These are phyloP conservation scores for Amphiprion clarkii DNA, from an alignment of 2,797 vertebrate species.

Conservation along the genomic window DNA sequence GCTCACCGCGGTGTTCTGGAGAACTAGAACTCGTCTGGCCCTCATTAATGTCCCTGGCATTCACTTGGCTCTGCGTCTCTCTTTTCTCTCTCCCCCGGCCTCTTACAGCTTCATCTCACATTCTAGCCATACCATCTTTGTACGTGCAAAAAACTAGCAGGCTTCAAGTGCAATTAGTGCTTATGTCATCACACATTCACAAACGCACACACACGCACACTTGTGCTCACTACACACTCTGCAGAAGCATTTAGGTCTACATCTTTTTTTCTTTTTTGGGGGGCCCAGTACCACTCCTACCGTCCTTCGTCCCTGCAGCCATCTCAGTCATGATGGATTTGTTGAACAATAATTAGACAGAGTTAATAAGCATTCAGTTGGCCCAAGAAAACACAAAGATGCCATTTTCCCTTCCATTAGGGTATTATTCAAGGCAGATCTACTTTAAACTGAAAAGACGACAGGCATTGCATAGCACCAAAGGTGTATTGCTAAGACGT, in stretches of 20 bases:
- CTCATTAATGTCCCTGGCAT: constrained; percentile 77
- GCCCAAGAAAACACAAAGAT: constrained; percentile 32
- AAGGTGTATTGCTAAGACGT: constrained; percentile 18
- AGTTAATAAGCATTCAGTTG: constrained; percentile 61
- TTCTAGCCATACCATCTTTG: constrained; percentile 59
- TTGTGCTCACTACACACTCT: constrained; percentile 12
- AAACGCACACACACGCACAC: constrained; percentile 24
- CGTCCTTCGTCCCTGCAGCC: constrained; percentile 50
- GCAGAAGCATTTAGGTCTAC: constrained; percentile 30
- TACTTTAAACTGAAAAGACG: constrained; percentile 27
- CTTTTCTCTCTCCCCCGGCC: constrained; percentile 51
- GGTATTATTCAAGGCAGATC: constrained; percentile 32
- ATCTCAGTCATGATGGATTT: constrained; percentile 63
- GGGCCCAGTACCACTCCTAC: constrained; percentile 28
- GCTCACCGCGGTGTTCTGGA: constrained; percentile 62
- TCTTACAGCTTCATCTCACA: constrained; percentile 69
- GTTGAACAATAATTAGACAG: constrained; percentile 71
- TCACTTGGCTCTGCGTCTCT: constrained; percentile 61
- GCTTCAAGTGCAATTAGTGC: constrained; percentile 72
- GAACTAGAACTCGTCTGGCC: constrained; percentile 65
- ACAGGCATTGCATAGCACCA: constrained; percentile 16
- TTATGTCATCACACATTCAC: constrained; percentile 51
- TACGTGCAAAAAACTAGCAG: constrained; percentile 51
- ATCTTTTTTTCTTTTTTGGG: constrained; percentile 41
- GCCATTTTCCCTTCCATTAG: constrained; percentile 33